Evolutionary conservation across 2,113 vertebrate genomes (phyloP).

Genomic region (Aplodontia rufa): DNA sequence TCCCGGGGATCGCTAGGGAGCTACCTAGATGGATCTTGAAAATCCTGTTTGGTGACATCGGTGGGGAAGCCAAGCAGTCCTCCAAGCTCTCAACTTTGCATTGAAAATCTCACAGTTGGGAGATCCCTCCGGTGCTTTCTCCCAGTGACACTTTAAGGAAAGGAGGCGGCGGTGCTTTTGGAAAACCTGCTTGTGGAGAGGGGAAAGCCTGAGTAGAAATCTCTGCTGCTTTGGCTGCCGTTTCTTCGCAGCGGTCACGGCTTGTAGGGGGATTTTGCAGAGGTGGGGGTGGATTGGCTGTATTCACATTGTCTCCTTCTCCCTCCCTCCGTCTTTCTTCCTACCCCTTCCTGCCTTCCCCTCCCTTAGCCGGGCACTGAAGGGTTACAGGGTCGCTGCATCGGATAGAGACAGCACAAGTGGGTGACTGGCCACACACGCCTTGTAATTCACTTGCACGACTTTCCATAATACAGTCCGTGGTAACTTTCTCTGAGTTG

Average conservation of each 20-base stretch:
- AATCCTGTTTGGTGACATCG: neutral
- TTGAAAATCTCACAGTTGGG: neutral
- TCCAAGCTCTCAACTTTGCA: conserved; percentile 57
- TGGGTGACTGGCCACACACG: neutral
- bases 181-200: neutral
- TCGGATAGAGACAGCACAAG: neutral
- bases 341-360: neutral
- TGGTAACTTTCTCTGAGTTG: conserved; percentile 76
- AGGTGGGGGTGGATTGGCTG: neutral
- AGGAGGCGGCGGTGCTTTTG: neutral
- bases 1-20: neutral
- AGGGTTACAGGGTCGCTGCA: conserved; percentile 60
- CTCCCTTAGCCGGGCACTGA: neutral
- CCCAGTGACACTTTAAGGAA: conserved; percentile 26
- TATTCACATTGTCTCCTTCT: neutral
- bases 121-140: neutral
- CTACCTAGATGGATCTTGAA: neutral
- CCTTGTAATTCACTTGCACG: conserved; percentile 1
- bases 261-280: neutral
- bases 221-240: neutral
- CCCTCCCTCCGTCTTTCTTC: too few relatives aligned
- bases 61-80: neutral
- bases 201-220: neutral
- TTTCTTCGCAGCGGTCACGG: neutral
- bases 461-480: conserved; percentile 29